These are phyloP conservation scores for Aromia moschata DNA, from an alignment of 2,888 invertebrate species.

Conservation along the genomic window DNA sequence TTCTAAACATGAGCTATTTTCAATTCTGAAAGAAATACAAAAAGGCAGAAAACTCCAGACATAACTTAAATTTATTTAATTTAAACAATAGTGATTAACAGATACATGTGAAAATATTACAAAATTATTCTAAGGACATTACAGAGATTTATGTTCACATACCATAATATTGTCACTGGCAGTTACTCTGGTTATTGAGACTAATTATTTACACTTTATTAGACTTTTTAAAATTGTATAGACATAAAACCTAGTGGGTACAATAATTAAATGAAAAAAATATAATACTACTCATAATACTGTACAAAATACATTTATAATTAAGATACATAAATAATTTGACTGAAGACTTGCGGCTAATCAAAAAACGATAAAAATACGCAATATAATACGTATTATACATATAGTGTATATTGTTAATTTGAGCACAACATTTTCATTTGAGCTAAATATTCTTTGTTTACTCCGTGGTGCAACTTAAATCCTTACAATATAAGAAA, in stretches of 20 bases:
- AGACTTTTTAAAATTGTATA: slow-evolving; percentile 14
- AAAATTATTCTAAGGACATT: slow-evolving; percentile 15
- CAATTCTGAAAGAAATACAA: too few relatives aligned
- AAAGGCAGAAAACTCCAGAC: too few relatives aligned
- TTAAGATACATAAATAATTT: background rate
- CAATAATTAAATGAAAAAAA: slow-evolving; percentile 17
- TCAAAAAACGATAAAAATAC: background rate
- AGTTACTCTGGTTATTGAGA: slow-evolving; percentile 31
- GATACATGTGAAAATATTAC: slow-evolving; percentile 25
- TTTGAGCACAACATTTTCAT: too few relatives aligned
- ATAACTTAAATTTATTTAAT: background rate
- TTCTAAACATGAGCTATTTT: too few relatives aligned
- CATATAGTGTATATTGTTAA: too few relatives aligned
- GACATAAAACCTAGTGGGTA: slow-evolving; percentile 14
- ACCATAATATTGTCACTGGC: slow-evolving; percentile 31
- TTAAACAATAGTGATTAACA: slow-evolving; percentile 5
- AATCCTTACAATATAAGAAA: too few relatives aligned
- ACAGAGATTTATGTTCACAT: slow-evolving; percentile 24
- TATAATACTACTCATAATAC: slow-evolving; percentile 32
- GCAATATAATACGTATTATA: too few relatives aligned
- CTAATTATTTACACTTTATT: slow-evolving; percentile 43
- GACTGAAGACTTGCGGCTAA: background rate
- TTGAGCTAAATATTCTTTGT: too few relatives aligned
- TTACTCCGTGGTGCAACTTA: too few relatives aligned
- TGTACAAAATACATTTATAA: slow-evolving; percentile 30